Evolutionary conservation across 2,797 vertebrate genomes (phyloP), one percentile per base, ranked within the genome.

Genomic region (Oreochromis grahami): DNA sequence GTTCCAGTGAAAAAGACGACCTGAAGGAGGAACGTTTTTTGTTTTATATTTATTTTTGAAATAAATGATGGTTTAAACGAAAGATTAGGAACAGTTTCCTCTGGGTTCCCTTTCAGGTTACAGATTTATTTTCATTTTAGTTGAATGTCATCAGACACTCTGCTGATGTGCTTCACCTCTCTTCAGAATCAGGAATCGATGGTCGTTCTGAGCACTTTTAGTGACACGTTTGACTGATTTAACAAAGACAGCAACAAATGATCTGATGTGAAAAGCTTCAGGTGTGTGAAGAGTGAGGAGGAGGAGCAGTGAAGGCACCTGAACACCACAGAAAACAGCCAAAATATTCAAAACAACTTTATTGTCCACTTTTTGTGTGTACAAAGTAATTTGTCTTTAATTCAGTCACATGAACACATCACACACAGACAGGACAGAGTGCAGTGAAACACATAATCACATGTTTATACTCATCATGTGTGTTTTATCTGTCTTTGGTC

Each of bases 271-370:
- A 53, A 24, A 53, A 53, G 52, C 11, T 53, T 53, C 21, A 53
- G 6, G 21, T 53, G 52, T 53, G 52, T 24, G 52, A 55, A 55
- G 52, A 55, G 52, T 26, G 21, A 55, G 21, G 12, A 26, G 21
- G 52, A 26, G 52, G 52, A 55, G 52, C 52, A 55, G 52, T 1
- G 21, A 55, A 26, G 52, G 0, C 52, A 55, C 2, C 52, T 8
- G 52, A 55, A 55, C 7, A 26, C 26, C 24, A 29, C 1, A 0
- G 53, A 56, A 29, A 56, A 5, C 53, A 56, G 2, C 0, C 24
- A 29, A 29, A 26, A 5, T 29, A 56, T 29, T 0, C 26, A 56
- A 56, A 29, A 55, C 7, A 29, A 56, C 26, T 56, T 56, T 56
- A 56, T 56, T 56, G 53, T 29, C 53, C 26, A 56, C 1, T 29